Conservation (phyloP, 2,888 invertebrate species). For the Drosophila borealis region DNA sequence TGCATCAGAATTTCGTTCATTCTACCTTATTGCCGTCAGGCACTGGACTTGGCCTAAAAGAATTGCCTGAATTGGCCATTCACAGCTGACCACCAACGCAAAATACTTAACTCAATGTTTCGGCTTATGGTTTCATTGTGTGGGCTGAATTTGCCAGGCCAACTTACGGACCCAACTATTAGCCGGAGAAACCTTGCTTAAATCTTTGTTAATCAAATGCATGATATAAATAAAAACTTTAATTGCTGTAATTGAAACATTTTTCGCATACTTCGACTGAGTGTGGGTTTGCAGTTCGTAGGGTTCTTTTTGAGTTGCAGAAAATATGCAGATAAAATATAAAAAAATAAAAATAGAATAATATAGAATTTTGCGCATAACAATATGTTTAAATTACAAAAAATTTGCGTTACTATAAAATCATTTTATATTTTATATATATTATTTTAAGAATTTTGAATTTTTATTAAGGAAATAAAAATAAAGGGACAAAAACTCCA, state of each 20-base stretch:
- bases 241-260: constrained; percentile 33
- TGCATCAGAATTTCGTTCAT: constrained; percentile 7
- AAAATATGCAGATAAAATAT: too few species aligned
- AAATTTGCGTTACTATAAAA: too few species aligned
- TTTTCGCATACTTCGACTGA: not conserved
- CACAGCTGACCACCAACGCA: constrained; percentile 49
- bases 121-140: constrained; percentile 24
- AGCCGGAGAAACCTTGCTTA: constrained; percentile 19
- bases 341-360: too few species aligned
- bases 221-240: constrained; percentile 26
- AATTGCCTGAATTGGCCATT: constrained; percentile 28
- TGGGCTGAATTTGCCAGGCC: constrained; percentile 42
- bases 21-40: constrained; percentile 28
- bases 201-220: constrained; percentile 38
- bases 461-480: too few species aligned
- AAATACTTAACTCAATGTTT: constrained; percentile 11
- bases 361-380: too few species aligned
- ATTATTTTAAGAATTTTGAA: too few species aligned
- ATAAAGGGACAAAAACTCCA: too few species aligned
- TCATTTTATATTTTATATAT: too few species aligned
- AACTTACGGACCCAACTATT: constrained; percentile 25
- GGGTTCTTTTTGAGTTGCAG: too few species aligned
- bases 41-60: constrained; percentile 42
- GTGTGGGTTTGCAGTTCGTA: not conserved
- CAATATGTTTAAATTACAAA: too few species aligned